Base-by-base conservation (phyloP, 2,888 invertebrate genomes). In the Ormyrus labotus region DNA sequence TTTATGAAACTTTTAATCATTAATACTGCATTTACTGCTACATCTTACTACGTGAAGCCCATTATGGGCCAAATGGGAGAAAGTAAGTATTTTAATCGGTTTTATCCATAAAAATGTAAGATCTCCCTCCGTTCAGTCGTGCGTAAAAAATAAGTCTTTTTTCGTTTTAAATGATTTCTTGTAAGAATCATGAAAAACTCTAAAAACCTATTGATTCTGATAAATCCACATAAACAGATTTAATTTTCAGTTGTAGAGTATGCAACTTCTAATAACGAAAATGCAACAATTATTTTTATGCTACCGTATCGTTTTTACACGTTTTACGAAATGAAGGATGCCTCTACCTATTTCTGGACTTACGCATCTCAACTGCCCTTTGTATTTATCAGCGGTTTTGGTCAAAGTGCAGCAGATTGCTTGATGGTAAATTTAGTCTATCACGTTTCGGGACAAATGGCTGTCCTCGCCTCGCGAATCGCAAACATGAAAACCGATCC, bases 241-340 rank as follows among this genome's bases (percentile, higher is more conserved):
- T 53, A 67, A 13, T 10, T 11, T 65, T n/a, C 45, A 80, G 80
- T 80, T 48, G 63, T 68, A 13, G 80, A 71, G 6, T 80, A 67
- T 61, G 10, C 11, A 3, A 13, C 7, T 0, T 60, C 76, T 11
- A 69, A 65, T 5, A 34, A 67, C 4, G 19, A 19, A n/a, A 85
- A 83, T 60, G 11, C 74, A 13, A 82, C 84, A 0, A 48, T 81
- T 13, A 63, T 60, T 45, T 85, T 83, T 63, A 63, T 85, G 45
- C 78, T 89, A 53, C 89, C 89, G 0, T 89, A 89, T 61, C 86
- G 86, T 6, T 88, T 88, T 82, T 84, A 87, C 77, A 48, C 84
- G n/a, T 86, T 88, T 47, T 85, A 88, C 78, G 81, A 85, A 57
- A 65, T 88, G 1, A 84, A 87, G 7, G 85, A 88, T 57, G 75